Evolutionary conservation across 1,140 invertebrate genomes (phyloP).

Genomic region (Acromyrmex heyeri): DNA sequence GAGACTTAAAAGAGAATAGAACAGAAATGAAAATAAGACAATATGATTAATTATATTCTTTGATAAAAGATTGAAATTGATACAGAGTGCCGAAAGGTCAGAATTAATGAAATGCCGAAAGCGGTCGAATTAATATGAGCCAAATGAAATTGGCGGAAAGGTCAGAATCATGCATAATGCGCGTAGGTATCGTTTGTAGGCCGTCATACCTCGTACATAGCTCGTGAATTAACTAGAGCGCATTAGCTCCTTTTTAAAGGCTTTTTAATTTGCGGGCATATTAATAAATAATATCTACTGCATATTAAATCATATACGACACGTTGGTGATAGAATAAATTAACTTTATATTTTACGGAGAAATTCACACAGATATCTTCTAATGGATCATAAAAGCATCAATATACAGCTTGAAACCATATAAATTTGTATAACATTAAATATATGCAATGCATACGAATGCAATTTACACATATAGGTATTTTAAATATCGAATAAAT

Average conservation of each 20-base stretch:
- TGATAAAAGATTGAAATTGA: neutral
- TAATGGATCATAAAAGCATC: constrained; percentile 1
- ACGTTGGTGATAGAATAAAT: neutral
- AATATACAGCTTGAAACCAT: neutral
- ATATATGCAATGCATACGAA: neutral
- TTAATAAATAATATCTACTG: constrained; percentile 13
- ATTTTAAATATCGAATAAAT: neutral
- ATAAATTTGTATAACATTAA: neutral
- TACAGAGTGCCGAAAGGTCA: constrained; percentile 7
- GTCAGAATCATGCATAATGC: constrained; percentile 26
- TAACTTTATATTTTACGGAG: neutral
- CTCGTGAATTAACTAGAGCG: constrained; percentile 35
- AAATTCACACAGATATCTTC: neutral
- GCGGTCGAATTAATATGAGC: constrained; percentile 21
- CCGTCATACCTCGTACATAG: constrained; percentile 14
- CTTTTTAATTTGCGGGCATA: constrained; percentile 6
- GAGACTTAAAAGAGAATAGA: neutral
- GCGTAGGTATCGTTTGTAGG: constrained; percentile 44
- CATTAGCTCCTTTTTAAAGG: constrained; percentile 34
- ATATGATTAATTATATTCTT: constrained; percentile 9
- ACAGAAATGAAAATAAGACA: neutral
- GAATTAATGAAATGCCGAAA: constrained; percentile 35
- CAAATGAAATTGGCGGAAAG: constrained; percentile 33
- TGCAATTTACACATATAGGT: neutral
- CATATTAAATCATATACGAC: constrained; percentile 12